Percentiles rank a stretch among this genome's conserved stretches.
These are phyloP conservation scores for Tenodera sinensis DNA, from an alignment of 2,888 invertebrate species.

Conservation along the genomic window DNA sequence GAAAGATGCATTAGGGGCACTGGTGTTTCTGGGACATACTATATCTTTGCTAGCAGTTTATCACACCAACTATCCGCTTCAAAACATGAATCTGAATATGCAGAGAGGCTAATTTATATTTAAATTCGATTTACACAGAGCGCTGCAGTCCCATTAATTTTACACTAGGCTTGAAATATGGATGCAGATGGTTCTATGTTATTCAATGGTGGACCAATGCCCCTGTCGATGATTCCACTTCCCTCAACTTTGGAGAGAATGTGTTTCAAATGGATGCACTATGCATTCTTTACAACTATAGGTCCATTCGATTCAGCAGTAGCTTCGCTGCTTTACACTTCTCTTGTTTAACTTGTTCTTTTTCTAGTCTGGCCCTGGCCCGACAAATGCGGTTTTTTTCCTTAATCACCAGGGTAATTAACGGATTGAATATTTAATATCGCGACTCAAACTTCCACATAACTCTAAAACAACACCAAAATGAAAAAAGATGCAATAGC, in stretches of 20 bases:
- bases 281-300: background rate
- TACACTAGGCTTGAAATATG: background rate
- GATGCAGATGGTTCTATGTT: background rate
- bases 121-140: background rate
- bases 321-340: too few relatives aligned
- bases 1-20: background rate
- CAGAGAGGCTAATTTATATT: background rate
- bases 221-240: background rate
- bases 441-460: too few relatives aligned
- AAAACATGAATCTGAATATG: background rate
- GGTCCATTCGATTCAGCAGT: background rate
- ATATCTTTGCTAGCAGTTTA: background rate
- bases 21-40: background rate
- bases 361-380: too few relatives aligned
- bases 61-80: background rate
- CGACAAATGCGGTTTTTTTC: too few relatives aligned
- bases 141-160: background rate
- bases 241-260: background rate
- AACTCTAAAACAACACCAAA: too few relatives aligned
- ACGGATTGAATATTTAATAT: too few relatives aligned
- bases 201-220: background rate
- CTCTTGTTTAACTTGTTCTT: too few relatives aligned
- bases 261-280: background rate
- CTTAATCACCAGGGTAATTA: too few relatives aligned
- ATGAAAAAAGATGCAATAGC: too few relatives aligned